Conservation (phyloP, 92 coral and sea anemone species). For the Blastomussa wellsi region DNA sequence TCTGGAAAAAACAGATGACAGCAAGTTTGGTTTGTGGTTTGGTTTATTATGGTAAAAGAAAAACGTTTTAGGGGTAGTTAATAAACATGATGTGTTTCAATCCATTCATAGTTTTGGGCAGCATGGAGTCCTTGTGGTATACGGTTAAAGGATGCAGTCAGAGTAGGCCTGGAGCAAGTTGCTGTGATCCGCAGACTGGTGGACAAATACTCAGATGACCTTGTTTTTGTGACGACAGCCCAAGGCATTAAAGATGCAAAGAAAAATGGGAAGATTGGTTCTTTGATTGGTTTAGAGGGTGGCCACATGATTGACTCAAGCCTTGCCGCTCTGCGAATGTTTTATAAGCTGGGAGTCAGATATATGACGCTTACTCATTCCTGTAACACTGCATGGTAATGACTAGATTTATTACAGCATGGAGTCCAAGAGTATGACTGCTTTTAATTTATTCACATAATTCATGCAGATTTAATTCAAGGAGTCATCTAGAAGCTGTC, state of each 20-base stretch:
- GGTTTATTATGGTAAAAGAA: no score
- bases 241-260: constrained; percentile 71
- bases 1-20: no score
- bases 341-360: constrained; percentile 66
- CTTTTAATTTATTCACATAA: no score
- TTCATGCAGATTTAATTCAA: no score
- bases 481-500: no score
- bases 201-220: constrained; percentile 60
- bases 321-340: constrained; percentile 73
- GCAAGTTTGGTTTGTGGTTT: no score
- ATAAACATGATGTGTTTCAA: not conserved
- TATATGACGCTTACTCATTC: constrained; percentile 76
- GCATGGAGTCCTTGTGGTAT: constrained; percentile 57
- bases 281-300: constrained; percentile 82
- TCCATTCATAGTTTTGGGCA: constrained; percentile 69
- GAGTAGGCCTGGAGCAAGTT: constrained; percentile 76
- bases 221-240: constrained; percentile 67
- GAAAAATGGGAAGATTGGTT: constrained; percentile 66
- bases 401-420: not conserved
- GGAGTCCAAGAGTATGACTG: no score
- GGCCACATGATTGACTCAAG: constrained; percentile 83
- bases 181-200: constrained; percentile 64
- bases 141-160: constrained; percentile 67
- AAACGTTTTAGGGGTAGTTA: no score
- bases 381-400: constrained; percentile 75